A percentile compares a stretch with the other conserved stretches of the same genome.
Evolutionary conservation across 2,888 invertebrate species (phyloP).

Genomic region (Pseudolycoriella hygida): DNA sequence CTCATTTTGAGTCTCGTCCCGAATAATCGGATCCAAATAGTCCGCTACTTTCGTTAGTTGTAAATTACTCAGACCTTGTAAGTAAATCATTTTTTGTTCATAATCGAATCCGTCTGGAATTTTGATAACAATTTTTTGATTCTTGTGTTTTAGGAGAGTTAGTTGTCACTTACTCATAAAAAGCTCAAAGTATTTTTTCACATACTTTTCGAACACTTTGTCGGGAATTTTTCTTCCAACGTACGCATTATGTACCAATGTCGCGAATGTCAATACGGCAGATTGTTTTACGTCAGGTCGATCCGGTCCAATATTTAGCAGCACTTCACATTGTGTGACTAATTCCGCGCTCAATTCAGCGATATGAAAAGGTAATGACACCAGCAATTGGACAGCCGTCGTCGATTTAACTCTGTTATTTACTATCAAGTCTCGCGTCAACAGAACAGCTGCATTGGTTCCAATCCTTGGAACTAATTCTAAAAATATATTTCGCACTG

Average conservation of each 20-base stretch:
- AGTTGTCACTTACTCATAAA: constrained; percentile 40
- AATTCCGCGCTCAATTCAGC: constrained; percentile 35
- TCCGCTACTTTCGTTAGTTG: constrained; percentile 36
- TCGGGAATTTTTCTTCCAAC: constrained; percentile 33
- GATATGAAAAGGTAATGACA: constrained; percentile 52
- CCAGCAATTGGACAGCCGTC: constrained; percentile 43
- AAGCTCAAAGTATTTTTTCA: constrained; percentile 50
- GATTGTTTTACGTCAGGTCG: constrained; percentile 41
- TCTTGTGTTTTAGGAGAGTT: no score
- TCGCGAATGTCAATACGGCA: constrained; percentile 50
- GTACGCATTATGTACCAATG: constrained; percentile 45
- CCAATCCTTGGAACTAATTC: constrained; percentile 53
- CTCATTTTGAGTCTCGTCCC: constrained; percentile 32
- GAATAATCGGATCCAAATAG: constrained; percentile 34
- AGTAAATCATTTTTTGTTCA: constrained; percentile 48
- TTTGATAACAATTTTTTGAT: not conserved
- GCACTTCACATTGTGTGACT: constrained; percentile 37
- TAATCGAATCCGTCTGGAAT: constrained; percentile 43
- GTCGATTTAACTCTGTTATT: constrained; percentile 43
- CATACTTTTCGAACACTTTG: constrained; percentile 50
- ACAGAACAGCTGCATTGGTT: constrained; percentile 42
- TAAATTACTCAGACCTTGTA: constrained; percentile 51
- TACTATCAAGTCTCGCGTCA: constrained; percentile 44
- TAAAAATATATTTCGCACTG: constrained; percentile 51
- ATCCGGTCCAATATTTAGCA: constrained; percentile 29